Base-by-base conservation (phyloP, 1,140 invertebrate species). In the Diachasmimorpha longicaudata region DNA sequence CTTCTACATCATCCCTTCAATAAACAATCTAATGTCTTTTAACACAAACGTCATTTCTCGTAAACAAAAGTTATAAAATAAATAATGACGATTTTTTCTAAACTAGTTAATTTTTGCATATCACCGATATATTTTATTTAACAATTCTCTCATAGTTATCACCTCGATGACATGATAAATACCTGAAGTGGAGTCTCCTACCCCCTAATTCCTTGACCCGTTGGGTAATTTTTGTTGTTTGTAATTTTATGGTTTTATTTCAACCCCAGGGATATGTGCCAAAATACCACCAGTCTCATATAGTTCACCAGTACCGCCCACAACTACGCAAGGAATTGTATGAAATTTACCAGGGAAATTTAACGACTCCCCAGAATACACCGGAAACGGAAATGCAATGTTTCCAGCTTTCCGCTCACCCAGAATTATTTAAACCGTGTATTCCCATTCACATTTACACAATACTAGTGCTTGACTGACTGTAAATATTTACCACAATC, bases 341-440 rank as follows among this genome's bases (percentile, higher is more conserved):
- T 72, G 31, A 72, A 75, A 44, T 68, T 75, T 75, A 75, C 58
- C 63, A 39, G 58, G 39, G 55, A 67, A 74, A 42, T 74, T 67
- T 74, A 66, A 74, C 72, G 39, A 66, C 42, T 66, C 37, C 39
- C 44, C 31, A 42, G 58, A 74, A 52, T 19, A 52, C 48, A 52
- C 1, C 58, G 58, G 58, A 63, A 63, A 31, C 58, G 58, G 58
- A 63, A 63, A 63, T 63, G 19, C 58, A 63, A 31, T 63, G 58
- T 63, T 25, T 63, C 21, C 58, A 63, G 31, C 58, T 63, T 63
- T 63, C 58, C 58, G 58, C 21, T 31, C 81, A 81, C 78, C 71
- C 78, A 80, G 78, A 78, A 80, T 63, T 63, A 63, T 63, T 36
- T 14, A 31, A 48, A 70, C 11, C 70, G 36, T 36, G 70, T 19